Evolutionary conservation across 2,113 vertebrate species (phyloP).

Genomic region (Tetraodon nigroviridis): DNA sequence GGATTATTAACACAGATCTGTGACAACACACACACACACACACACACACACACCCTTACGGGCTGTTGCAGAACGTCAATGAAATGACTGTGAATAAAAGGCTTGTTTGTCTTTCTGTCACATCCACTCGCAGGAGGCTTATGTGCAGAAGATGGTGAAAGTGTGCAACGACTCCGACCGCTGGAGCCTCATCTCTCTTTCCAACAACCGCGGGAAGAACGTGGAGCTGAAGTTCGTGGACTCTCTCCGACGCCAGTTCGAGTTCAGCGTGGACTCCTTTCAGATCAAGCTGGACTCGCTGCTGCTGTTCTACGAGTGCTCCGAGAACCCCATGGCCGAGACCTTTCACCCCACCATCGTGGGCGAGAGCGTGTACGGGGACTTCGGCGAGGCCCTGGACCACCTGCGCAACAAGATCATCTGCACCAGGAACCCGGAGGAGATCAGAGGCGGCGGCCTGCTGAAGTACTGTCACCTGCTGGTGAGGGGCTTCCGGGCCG

Average conservation of each 20-base stretch:
- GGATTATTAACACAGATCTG: constrained; percentile 11
- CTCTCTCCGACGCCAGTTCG: constrained; percentile 95
- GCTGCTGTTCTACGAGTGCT: constrained; percentile 96
- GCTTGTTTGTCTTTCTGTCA: neutral
- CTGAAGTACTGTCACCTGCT: constrained; percentile 99
- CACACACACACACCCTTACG: no score
- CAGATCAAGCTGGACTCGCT: constrained; percentile 98
- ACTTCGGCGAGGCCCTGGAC: constrained; percentile 91
- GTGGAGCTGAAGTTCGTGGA: constrained; percentile 99
- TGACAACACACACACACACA: neutral
- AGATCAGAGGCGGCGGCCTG: constrained; percentile 96
- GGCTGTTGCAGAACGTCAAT: neutral
- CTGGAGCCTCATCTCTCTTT: constrained; percentile 98
- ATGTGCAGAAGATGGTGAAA: constrained; percentile 99
- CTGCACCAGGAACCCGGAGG: constrained; percentile 95
- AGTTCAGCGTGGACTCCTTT: constrained; percentile 99
- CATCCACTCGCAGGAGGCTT: constrained; percentile 80
- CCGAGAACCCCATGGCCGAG: constrained; percentile 94
- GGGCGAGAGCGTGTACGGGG: constrained; percentile 94
- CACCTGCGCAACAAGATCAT: constrained; percentile 95
- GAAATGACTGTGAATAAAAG: neutral
- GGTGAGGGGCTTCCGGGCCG: constrained; percentile 91
- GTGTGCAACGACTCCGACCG: constrained; percentile 98
- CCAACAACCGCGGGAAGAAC: constrained; percentile 98
- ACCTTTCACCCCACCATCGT: constrained; percentile 97